Conservation (phyloP, 2,797 vertebrate genomes). For the Coracias cyanogaster region DNA sequence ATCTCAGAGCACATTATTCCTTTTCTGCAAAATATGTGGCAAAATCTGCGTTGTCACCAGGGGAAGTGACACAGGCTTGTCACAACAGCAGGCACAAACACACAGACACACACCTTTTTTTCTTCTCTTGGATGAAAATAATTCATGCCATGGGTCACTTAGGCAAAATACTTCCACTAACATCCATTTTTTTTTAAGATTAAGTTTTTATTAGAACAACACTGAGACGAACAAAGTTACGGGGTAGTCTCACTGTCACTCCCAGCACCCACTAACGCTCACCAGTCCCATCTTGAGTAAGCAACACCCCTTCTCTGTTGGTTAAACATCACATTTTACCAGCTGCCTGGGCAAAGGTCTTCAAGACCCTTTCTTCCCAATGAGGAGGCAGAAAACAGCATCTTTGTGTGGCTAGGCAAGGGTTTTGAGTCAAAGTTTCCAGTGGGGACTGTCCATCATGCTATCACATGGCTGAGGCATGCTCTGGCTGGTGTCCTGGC, state of each 20-base stretch:
- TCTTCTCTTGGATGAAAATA: background rate
- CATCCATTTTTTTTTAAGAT: background rate
- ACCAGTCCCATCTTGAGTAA: fast-evolving
- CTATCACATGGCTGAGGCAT: fast-evolving
- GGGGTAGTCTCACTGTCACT: background rate
- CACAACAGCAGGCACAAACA: background rate
- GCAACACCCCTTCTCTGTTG: fast-evolving
- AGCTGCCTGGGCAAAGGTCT: background rate
- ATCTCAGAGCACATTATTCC: background rate
- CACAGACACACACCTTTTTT: background rate
- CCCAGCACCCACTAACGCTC: background rate
- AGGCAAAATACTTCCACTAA: background rate
- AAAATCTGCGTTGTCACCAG: fast-evolving
- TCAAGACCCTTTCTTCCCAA: background rate
- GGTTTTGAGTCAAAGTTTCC: background rate
- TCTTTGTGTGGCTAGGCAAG: background rate
- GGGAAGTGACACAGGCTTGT: background rate
- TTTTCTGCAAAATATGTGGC: background rate
- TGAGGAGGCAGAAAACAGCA: background rate
- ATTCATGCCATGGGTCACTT: background rate
- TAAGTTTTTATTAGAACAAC: background rate
- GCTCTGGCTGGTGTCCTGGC: background rate
- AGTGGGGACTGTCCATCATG: fast-evolving
- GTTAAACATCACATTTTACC: background rate
- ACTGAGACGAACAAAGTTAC: background rate